Evolutionary conservation across 2,113 vertebrate species (phyloP), one percentile per base, ranked within the genome.

Genomic region (Catharus minimus): DNA sequence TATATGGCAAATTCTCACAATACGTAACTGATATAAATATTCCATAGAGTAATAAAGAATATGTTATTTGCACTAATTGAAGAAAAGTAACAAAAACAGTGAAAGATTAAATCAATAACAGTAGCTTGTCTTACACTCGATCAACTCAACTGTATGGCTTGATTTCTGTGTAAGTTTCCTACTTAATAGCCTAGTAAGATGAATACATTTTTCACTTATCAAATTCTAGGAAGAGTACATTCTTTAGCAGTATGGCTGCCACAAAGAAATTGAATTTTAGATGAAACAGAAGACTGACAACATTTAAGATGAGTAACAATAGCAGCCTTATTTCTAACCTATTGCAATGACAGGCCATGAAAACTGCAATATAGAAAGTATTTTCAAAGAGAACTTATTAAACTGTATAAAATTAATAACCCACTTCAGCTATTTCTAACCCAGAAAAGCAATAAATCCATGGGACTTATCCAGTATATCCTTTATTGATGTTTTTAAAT

Each of bases 381-480:
- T 86, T 92, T 92, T 79, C 85, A 92, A 46, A 71, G 44, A 82
- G 16, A 61, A 57, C 58, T 73, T 87, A 87, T 46, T 84, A 95
- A 87, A 56, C 10, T 26, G 78, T 13, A 72, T 57, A 7, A 89
- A 86, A 75, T 72, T 46, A 86, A 72, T 53, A 92, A 75, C 16
- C 11, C 21, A 67, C 1, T 2, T 68, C 65, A 86, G 53, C 78
- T 87, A 23, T 66, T 92, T 93, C 69, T 68, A 94, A 82, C 11
- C 15, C 46, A 53, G 33, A 75, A 74, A 75, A 72, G 41, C 36
- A 84, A 82, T 11, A 89, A 89, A 89, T 74, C 28, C 8, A 20
- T 24, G 4, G 69, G 33, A 68, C 11, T 72, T 22, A 75, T 27
- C 36, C 19, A 41, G 21, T 38, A 73, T 26, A 71, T 58, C 2